Base-by-base conservation (phyloP, 2,888 invertebrate species). In the Tholera decimalis region DNA sequence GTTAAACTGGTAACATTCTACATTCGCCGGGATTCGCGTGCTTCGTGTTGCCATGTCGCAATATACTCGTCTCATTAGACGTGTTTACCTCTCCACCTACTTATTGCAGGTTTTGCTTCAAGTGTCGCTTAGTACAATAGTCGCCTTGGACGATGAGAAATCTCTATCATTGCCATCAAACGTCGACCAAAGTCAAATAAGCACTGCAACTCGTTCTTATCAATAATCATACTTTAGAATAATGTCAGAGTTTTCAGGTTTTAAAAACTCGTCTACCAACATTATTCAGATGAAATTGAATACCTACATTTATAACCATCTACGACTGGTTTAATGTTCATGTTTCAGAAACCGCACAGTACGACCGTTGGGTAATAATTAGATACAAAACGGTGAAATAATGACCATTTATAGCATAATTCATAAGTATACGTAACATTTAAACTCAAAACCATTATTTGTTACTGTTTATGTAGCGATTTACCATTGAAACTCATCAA, bases 131-230 rank as follows among this genome's bases (percentile, higher is more conserved):
- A 43, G 62, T 62, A 80, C 82, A 73, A 80, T 80, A 65, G 70
- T 63, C 41, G 68, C 82, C 78, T 82, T 82, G 82, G 75, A 59
- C 73, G 60, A 74, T 82, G 82, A 76, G 82, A 82, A 82, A 61
- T 61, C 75, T 72, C 77, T 77, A 73, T 78, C 77, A 54, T 77
- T 74, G 67, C 72, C 70, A 78, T 74, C 73, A 69, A 74, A 71
- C 60, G 60, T 64, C n/a, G 50, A 35, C 64, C 73, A 73, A 82
- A 79, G 68, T 70, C 65, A 69, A 73, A 77, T 75, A 73, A 55
- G 73, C 47, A 55, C 63, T 54, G 58, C 39, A 58, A 69, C 61
- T 56, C 68, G 37, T 65, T 50, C 57, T 61, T 70, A 59, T 75
- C 58, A 51, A n/a, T 51, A 58, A 74, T 58, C 63, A 57, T 18